phyloP scores from a whole-genome alignment of 2,888 invertebrate species.

The Miltochrista miniata region DNA sequence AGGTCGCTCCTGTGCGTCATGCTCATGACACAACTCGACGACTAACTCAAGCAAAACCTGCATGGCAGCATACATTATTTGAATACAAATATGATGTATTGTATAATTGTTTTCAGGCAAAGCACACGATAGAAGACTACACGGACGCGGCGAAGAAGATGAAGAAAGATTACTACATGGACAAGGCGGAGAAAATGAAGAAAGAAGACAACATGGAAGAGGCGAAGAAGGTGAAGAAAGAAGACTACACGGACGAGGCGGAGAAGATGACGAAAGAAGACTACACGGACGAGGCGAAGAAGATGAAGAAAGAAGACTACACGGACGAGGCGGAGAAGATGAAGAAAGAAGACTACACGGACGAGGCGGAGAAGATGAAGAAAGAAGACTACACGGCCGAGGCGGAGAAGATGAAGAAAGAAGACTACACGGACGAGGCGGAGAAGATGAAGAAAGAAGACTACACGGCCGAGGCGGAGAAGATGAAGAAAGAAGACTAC shows the following conservation, averaged over 20 bases:
- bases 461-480: slow-evolving; percentile 2
- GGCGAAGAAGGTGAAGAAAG: slow-evolving; percentile 1
- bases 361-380: slow-evolving; percentile 8
- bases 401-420: slow-evolving; percentile 2
- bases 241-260: slow-evolving; percentile 1
- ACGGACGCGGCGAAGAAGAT: slow-evolving; percentile 4
- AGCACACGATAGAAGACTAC: slow-evolving; percentile 1
- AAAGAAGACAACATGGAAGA: slow-evolving; percentile 10
- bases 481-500: slow-evolving; percentile 8
- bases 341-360: slow-evolving; percentile 6
- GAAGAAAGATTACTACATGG: slow-evolving; percentile 1
- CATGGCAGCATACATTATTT: no score
- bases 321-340: slow-evolving; percentile 3
- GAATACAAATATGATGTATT: no score
- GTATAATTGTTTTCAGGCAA: no score
- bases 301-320: slow-evolving; percentile 7
- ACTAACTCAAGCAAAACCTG: no score
- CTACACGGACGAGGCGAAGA: slow-evolving; percentile 14
- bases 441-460: slow-evolving; percentile 3
- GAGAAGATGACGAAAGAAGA: slow-evolving; percentile 5
- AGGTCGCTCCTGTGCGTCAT: no score
- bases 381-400: slow-evolving; percentile 7
- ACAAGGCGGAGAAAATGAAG: slow-evolving; percentile 2
- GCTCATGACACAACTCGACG: no score
- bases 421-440: slow-evolving; percentile 5